These are phyloP conservation scores for Sturnira hondurensis DNA, from an alignment of 2,113 vertebrate species.

Conservation along the genomic window DNA sequence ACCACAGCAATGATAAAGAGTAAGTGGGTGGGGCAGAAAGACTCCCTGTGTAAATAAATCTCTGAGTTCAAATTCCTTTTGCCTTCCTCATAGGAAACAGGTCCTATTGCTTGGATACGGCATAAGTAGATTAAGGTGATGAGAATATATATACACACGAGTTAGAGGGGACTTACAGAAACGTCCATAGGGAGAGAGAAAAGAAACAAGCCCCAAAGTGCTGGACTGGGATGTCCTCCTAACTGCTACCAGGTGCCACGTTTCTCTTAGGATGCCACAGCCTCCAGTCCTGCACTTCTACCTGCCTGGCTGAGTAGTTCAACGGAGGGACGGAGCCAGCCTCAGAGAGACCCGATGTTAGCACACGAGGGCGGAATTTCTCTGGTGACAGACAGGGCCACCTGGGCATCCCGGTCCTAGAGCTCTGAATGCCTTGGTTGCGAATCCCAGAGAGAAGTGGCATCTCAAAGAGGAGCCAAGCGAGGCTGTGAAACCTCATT, in stretches of 20 bases:
- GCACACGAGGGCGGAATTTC: slow-evolving; percentile 73
- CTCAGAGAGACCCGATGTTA: slow-evolving; percentile 66
- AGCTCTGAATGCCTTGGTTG: slow-evolving; percentile 71
- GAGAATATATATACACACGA: not conserved
- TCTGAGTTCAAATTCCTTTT: not conserved
- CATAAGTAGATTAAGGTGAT: not conserved
- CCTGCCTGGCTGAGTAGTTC: slow-evolving; percentile 69
- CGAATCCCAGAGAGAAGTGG: slow-evolving; percentile 73
- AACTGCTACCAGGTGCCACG: not conserved
- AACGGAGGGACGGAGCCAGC: slow-evolving; percentile 69
- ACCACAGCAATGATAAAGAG: not conserved
- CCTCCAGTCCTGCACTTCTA: slow-evolving; percentile 56
- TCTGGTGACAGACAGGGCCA: slow-evolving; percentile 63
- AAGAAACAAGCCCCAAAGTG: not conserved
- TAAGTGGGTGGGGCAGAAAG: not conserved
- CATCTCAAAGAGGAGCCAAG: slow-evolving; percentile 38
- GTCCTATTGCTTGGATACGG: not conserved
- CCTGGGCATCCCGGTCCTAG: slow-evolving; percentile 69
- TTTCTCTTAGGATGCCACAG: slow-evolving; percentile 55
- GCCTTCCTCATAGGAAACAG: not conserved
- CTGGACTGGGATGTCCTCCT: not conserved
- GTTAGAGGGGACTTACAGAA: not conserved
- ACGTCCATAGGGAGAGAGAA: not conserved
- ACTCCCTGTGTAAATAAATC: not conserved
- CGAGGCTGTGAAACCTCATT: slow-evolving; percentile 64